A percentile compares a stretch with the other conserved stretches of the same genome.
Conservation (phyloP, 2,113 vertebrate species). For the Orycteropus afer region DNA sequence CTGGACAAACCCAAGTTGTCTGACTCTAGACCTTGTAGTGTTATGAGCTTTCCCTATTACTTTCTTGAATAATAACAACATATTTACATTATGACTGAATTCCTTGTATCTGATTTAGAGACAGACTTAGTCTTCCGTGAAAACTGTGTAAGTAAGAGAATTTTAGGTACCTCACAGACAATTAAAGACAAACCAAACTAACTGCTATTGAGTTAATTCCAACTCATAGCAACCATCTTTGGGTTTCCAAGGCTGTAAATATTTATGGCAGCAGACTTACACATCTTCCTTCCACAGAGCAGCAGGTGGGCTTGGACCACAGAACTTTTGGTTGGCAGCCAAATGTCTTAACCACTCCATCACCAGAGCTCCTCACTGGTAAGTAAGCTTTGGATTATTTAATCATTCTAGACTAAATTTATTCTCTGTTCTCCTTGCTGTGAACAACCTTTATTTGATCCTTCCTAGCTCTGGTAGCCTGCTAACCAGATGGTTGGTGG, state of each 20-base stretch:
- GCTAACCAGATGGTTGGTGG: no score
- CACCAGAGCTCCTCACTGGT: no score
- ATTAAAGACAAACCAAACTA: no score
- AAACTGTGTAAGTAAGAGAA: background rate
- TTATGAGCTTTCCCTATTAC: background rate
- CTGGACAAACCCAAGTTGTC: background rate
- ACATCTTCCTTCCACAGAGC: no score
- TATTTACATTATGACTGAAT: accelerated
- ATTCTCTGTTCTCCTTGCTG: background rate
- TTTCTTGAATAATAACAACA: background rate
- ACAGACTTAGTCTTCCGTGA: background rate
- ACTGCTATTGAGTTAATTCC: no score
- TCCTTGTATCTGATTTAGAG: background rate
- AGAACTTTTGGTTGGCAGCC: no score
- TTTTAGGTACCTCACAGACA: background rate
- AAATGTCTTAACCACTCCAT: no score
- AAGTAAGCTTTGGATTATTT: background rate
- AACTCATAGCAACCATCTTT: no score
- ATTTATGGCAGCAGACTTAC: no score
- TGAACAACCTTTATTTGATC: background rate
- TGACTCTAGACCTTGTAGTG: background rate
- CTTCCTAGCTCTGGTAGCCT: no score
- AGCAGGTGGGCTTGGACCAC: no score
- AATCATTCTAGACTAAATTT: background rate
- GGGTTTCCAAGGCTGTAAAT: no score